Percentiles rank a stretch among this genome's conserved stretches.
Conservation (phyloP, 2,888 invertebrate genomes). For the Nezara viridula region DNA sequence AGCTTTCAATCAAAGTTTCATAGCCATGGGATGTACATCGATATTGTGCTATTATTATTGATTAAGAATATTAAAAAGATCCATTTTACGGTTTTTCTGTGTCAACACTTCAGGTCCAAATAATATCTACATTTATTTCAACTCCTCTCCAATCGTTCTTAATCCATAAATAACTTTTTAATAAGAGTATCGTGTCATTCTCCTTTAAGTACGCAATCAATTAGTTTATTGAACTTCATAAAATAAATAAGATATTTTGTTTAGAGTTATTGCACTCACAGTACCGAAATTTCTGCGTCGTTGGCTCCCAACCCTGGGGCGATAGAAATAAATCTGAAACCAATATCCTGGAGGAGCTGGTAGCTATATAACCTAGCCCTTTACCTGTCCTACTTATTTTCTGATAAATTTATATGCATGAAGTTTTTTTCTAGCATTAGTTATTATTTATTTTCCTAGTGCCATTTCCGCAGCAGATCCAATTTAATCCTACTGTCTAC, state of each 20-base stretch:
- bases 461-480: background rate
- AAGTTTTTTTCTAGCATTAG: background rate
- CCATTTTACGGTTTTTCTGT: too few relatives aligned
- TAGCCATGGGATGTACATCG: too few relatives aligned
- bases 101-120: too few relatives aligned
- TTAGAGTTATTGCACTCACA: background rate
- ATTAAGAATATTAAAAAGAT: too few relatives aligned
- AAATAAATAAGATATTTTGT: background rate
- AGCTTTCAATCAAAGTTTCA: too few relatives aligned
- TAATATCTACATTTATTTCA: too few relatives aligned
- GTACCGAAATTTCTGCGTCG: background rate
- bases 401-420: background rate
- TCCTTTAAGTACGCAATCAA: too few relatives aligned
- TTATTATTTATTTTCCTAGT: background rate
- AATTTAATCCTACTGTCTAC: background rate
- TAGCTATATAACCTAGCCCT: background rate
- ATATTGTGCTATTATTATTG: too few relatives aligned
- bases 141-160: too few relatives aligned
- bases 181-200: too few relatives aligned
- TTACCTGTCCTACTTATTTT: constrained; percentile 11
- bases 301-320: background rate
- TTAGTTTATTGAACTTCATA: too few relatives aligned
- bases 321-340: constrained; percentile 11
- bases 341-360: background rate
- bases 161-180: too few relatives aligned